Base-by-base conservation (phyloP, 2,113 vertebrate species). In the Spea multiplicata region DNA sequence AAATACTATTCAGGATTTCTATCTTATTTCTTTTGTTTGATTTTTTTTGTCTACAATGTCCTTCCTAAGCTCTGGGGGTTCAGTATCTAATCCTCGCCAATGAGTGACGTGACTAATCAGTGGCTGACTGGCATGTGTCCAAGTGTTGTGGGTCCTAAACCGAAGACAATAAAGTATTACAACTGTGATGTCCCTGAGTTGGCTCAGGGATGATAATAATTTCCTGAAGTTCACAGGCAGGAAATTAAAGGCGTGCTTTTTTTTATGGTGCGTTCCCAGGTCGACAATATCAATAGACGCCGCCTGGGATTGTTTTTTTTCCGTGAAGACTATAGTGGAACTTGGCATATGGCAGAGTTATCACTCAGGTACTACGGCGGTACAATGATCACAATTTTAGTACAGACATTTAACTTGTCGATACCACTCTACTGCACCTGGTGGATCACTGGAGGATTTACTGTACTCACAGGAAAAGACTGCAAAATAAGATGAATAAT, bases 41-140 rank as follows among this genome's bases (percentile, higher is more conserved):
- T 30, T 30, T 30, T 30, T 13, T 13, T 59, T 4, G 9, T 68
- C 52, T 66, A 52, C 65, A 76, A 53, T 66, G 65, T 68, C 68
- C 74, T 65, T 76, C 64, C 74, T 57, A 65, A 16, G 65, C 50
- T 76, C n/a, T 8, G 44, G 49, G 66, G 48, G 65, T 69, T 16
- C 59, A 66, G 68, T 76, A 76, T 53, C 55, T 59, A 59, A 59
- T 59, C 55, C 4, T 59, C 55, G 14, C 49, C 66, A 76, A 10
- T 66, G 62, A 76, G 65, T 76, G 74, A 76, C 66, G 68, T 76
- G 68, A 69, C 74, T 66, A 68, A 57, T 52, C 65, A 53, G 65
- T 67, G 74, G 68, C 50, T 68, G 50, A n/a, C 66, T 76, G 74
- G 74, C 74, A 76, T 50, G 8, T 68, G 7, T 68, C 74, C 74